Conservation (phyloP, 2,888 invertebrate species). For the Bombylius major region DNA sequence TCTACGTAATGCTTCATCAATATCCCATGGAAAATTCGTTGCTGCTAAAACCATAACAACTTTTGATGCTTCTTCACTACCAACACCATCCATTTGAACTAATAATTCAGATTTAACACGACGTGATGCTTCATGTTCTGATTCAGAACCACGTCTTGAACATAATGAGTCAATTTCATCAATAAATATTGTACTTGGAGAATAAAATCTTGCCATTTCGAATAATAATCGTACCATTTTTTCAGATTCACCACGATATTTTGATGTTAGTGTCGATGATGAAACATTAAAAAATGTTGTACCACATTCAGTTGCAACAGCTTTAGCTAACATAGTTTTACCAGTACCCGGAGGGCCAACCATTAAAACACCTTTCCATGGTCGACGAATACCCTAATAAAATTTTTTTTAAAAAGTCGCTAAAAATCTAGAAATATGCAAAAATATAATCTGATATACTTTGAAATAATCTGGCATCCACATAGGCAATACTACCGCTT, state of each 20-base stretch:
- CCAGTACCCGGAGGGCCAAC: slow-evolving; percentile 83
- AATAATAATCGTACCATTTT: slow-evolving; percentile 92
- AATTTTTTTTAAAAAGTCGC: not conserved
- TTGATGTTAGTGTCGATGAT: slow-evolving; percentile 93
- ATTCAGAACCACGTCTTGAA: slow-evolving; percentile 86
- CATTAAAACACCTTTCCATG: slow-evolving; percentile 95
- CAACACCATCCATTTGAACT: slow-evolving; percentile 97
- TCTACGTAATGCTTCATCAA: slow-evolving; percentile 89
- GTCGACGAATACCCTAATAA: slow-evolving; percentile 50
- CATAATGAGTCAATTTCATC: slow-evolving; percentile 98
- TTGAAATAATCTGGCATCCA: slow-evolving; percentile 98
- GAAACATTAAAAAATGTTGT: slow-evolving; percentile 97
- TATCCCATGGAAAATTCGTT: slow-evolving; percentile 99
- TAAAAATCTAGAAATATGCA: not conserved
- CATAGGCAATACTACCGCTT: slow-evolving; percentile 94
- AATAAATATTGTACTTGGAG: slow-evolving; percentile 96
- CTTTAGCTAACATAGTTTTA: slow-evolving; percentile 94
- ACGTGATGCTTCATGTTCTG: slow-evolving; percentile 94
- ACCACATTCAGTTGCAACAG: slow-evolving; percentile 95
- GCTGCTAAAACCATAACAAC: slow-evolving; percentile 97
- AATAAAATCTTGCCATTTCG: slow-evolving; percentile 98
- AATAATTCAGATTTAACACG: slow-evolving; percentile 94
- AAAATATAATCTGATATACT: slow-evolving; percentile 38
- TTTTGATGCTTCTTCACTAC: slow-evolving; percentile 43
- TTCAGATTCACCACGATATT: slow-evolving; percentile 98